Conservation (phyloP, 2,888 invertebrate genomes). For the Apamea epomidion region DNA sequence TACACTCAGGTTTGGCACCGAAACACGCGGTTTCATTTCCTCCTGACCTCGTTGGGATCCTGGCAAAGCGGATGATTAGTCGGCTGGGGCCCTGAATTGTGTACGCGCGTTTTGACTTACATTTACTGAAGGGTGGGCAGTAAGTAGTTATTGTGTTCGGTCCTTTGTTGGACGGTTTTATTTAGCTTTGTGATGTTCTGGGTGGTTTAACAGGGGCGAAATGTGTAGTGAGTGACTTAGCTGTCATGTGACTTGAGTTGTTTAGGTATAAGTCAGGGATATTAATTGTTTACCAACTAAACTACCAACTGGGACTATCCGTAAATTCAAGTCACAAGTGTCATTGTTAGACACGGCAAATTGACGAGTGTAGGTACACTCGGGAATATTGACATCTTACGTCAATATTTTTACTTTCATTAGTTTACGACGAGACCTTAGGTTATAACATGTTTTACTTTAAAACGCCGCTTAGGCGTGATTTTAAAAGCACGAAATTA, state of each 20-base stretch:
- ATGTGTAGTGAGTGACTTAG: background rate
- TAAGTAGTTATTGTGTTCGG: slow-evolving; percentile 21
- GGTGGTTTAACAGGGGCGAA: background rate
- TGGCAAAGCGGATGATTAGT: slow-evolving; percentile 62
- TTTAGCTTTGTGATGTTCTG: slow-evolving; percentile 23
- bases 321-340: too few relatives aligned
- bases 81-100: slow-evolving; percentile 44
- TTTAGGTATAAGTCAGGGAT: background rate
- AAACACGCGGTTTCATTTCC: slow-evolving; percentile 72
- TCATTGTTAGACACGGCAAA: too few relatives aligned
- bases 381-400: too few relatives aligned
- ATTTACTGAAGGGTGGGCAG: slow-evolving; percentile 32
- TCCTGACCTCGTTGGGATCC: slow-evolving; percentile 60
- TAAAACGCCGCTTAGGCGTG: too few relatives aligned
- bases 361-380: too few relatives aligned
- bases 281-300: background rate
- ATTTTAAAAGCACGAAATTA: too few relatives aligned
- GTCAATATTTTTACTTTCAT: too few relatives aligned
- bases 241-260: background rate
- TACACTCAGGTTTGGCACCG: slow-evolving; percentile 72
- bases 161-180: slow-evolving; percentile 28
- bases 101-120: slow-evolving; percentile 52
- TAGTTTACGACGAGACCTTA: too few relatives aligned
- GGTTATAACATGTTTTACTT: too few relatives aligned
- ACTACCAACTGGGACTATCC: background rate